phyloP scores from a whole-genome alignment of 2,797 vertebrate species.

The Tarsius wallacei region DNA sequence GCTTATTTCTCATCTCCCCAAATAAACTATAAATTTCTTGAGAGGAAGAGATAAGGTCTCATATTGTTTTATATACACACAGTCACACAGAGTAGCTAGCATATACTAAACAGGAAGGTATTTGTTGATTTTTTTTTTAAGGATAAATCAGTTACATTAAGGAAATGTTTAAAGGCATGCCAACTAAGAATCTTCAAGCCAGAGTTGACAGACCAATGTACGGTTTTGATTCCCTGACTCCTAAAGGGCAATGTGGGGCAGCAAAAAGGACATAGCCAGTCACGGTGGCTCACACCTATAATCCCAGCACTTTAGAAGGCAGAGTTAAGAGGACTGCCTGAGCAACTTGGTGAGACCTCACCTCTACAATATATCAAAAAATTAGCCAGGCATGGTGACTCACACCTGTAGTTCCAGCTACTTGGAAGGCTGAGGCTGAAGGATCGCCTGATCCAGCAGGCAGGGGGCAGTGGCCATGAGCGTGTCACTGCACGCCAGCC shows the following conservation, averaged over 20 bases:
- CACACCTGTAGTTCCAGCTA: too few relatives aligned
- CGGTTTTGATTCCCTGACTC: background rate
- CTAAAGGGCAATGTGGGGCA: background rate
- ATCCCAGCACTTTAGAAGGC: too few relatives aligned
- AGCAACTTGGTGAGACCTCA: too few relatives aligned
- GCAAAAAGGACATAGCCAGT: background rate
- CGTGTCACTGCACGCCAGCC: too few relatives aligned
- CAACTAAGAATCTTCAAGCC: constrained; percentile 47
- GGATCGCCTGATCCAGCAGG: too few relatives aligned
- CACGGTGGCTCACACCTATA: too few relatives aligned
- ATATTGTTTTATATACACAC: constrained; percentile 46
- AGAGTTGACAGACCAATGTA: background rate
- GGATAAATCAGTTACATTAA: constrained; percentile 24
- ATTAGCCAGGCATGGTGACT: too few relatives aligned
- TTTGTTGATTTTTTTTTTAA: background rate
- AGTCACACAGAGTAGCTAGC: constrained; percentile 4
- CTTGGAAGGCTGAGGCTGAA: too few relatives aligned
- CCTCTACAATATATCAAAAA: too few relatives aligned
- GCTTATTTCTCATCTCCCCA: constrained; percentile 77
- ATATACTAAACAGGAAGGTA: constrained; percentile 15
- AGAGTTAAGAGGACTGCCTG: too few relatives aligned
- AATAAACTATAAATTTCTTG: constrained; percentile 62
- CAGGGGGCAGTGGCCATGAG: too few relatives aligned
- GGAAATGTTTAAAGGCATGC: constrained; percentile 58
- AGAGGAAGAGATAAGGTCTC: constrained; percentile 51